Evolutionary conservation across 2,113 vertebrate species (phyloP).

Genomic region (Anolis sagrei): DNA sequence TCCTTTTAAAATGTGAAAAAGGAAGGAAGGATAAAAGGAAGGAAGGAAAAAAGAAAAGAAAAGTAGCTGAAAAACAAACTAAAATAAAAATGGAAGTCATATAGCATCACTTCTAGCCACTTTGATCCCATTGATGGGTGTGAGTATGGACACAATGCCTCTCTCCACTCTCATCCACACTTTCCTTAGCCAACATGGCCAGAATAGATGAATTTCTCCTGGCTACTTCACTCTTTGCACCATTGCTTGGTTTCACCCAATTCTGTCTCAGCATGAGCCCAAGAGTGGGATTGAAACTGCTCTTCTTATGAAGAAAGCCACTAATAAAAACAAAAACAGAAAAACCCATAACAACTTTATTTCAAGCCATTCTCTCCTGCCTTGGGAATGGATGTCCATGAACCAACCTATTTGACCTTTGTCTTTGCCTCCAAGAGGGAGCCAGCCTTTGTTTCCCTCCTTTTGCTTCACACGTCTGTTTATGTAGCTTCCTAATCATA

Average conservation of each 20-base stretch:
- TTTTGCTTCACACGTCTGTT: conserved; percentile 3
- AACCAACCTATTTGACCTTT: neutral
- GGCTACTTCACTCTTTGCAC: neutral
- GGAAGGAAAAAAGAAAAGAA: too few relatives aligned
- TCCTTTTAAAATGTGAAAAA: too few relatives aligned
- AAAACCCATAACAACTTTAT: neutral
- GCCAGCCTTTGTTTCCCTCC: neutral
- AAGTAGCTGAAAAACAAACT: too few relatives aligned
- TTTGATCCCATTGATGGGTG: too few relatives aligned
- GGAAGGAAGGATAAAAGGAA: too few relatives aligned
- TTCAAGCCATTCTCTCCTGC: neutral
- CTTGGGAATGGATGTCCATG: neutral
- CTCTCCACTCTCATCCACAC: too few relatives aligned
- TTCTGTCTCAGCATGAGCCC: neutral
- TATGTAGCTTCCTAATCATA: conserved; percentile 21
- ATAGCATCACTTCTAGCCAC: too few relatives aligned
- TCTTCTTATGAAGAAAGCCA: neutral
- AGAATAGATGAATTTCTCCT: neutral
- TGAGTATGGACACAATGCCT: too few relatives aligned
- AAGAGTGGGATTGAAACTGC: neutral
- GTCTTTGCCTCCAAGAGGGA: conserved; percentile 7
- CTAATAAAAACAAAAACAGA: neutral
- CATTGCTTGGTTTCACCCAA: neutral
- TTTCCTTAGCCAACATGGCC: neutral
- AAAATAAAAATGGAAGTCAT: too few relatives aligned